A percentile compares a stretch with the other conserved stretches of the same genome.
Conservation (phyloP, 2,797 vertebrate genomes). For the Lindbergichthys nudifrons region DNA sequence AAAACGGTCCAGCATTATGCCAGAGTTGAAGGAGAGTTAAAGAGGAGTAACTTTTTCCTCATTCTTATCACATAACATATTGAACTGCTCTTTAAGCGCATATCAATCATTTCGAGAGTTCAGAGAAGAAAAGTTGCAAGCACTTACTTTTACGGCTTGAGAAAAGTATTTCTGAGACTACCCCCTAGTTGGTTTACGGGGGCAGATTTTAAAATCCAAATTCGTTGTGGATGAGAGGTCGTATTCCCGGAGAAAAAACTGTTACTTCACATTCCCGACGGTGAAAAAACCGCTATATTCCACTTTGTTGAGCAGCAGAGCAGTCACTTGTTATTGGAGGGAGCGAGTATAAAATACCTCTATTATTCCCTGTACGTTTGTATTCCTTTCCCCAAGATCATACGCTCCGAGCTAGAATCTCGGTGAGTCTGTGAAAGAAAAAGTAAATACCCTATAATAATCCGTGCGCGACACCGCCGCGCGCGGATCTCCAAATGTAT, state of each 20-base stretch:
- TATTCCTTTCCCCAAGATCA: constrained; percentile 61
- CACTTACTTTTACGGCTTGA: constrained; percentile 70
- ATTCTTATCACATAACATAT: not conserved
- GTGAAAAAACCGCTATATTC: constrained; percentile 56
- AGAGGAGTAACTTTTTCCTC: rapidly evolving
- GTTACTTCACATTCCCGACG: constrained; percentile 60
- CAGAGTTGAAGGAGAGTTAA: not conserved
- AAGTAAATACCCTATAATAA: constrained; percentile 61
- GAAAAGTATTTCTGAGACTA: constrained; percentile 26
- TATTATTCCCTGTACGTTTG: constrained; percentile 58
- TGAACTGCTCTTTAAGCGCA: not conserved
- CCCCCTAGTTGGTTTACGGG: constrained; percentile 52
- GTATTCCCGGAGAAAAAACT: constrained; percentile 45
- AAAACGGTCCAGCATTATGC: constrained; percentile 5
- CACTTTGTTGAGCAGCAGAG: constrained; percentile 26
- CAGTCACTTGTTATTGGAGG: constrained; percentile 61
- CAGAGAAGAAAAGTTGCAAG: constrained; percentile 35
- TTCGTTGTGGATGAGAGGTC: constrained; percentile 21
- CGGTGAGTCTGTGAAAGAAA: constrained; percentile 33
- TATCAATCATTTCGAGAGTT: not conserved
- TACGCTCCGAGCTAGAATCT: constrained; percentile 55
- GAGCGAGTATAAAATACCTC: constrained; percentile 47
- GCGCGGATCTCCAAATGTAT: constrained; percentile 63
- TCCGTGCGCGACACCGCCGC: constrained; percentile 69
- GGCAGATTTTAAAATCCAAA: constrained; percentile 61